Evolutionary conservation across 2,797 vertebrate species (phyloP).

Genomic region (Diplodus sargus): DNA sequence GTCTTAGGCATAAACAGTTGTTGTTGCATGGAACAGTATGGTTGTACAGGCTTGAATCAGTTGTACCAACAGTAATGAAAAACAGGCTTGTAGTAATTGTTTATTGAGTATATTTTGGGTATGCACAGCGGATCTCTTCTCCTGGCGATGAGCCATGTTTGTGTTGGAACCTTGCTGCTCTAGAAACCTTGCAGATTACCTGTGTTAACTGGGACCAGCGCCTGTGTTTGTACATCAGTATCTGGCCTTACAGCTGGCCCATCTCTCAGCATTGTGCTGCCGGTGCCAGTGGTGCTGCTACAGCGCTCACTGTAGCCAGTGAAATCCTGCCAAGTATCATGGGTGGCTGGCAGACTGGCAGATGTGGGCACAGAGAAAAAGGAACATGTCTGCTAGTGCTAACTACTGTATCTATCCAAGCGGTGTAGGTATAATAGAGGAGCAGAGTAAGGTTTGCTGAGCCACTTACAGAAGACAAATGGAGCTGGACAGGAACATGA

Average conservation of each 20-base stretch:
- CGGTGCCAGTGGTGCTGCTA: constrained; percentile 60
- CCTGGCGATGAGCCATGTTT: constrained; percentile 53
- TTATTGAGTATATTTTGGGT: constrained; percentile 30
- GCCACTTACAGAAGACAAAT: constrained; percentile 73
- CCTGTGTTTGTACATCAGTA: constrained; percentile 63
- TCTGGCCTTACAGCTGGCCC: constrained; percentile 69
- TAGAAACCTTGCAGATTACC: constrained; percentile 61
- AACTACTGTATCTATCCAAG: constrained; percentile 71
- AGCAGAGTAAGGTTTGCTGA: constrained; percentile 67
- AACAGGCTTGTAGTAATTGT: constrained; percentile 31
- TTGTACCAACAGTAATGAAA: constrained; percentile 31
- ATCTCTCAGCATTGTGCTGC: constrained; percentile 50
- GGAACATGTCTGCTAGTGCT: constrained; percentile 64
- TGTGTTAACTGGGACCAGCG: constrained; percentile 49
- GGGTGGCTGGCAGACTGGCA: constrained; percentile 68
- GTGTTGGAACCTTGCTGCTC: constrained; percentile 51
- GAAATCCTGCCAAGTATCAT: constrained; percentile 75
- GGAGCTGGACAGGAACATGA: constrained; percentile 71
- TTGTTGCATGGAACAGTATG: constrained; percentile 12
- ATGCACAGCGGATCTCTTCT: constrained; percentile 14
- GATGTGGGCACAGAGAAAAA: constrained; percentile 64
- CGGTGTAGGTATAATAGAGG: constrained; percentile 69
- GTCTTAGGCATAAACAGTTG: constrained; percentile 19
- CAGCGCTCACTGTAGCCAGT: constrained; percentile 56
- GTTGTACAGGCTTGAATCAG: constrained; percentile 7